Evolutionary conservation across 35 echinoderm and acorn worm genomes (phyloP).

Genomic region (Apostichopus japonicus): DNA sequence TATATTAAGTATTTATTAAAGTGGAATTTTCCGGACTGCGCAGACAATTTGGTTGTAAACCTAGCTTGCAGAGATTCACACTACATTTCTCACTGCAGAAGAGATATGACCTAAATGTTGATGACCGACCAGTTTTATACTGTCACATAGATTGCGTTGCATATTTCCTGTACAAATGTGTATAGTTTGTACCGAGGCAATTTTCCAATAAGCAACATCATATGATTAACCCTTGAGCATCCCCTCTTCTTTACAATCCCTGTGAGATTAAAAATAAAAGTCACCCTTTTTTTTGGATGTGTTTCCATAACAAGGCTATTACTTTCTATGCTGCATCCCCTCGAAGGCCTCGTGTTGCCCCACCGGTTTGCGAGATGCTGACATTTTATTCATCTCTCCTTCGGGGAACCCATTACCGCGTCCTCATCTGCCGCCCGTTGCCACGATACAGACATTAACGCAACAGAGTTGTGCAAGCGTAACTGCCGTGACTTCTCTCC

Average conservation of each 20-base stretch:
- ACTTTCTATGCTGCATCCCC: background rate
- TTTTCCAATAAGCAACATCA: too few relatives aligned
- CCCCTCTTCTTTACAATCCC: background rate
- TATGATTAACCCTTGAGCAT: background rate
- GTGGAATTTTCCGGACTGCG: too few relatives aligned
- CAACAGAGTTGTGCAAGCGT: slow-evolving; percentile 14
- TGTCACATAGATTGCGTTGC: too few relatives aligned
- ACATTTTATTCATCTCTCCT: slow-evolving; percentile 15
- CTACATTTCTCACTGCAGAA: background rate
- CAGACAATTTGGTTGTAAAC: too few relatives aligned
- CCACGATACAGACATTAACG: slow-evolving; percentile 11
- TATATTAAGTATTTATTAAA: too few relatives aligned
- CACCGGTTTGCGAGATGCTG: slow-evolving; percentile 29
- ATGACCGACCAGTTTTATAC: background rate
- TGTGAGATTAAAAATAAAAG: background rate
- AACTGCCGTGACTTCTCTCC: background rate
- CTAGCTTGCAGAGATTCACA: too few relatives aligned
- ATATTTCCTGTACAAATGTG: too few relatives aligned
- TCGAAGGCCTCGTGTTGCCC: background rate
- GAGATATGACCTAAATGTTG: background rate
- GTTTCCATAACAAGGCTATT: background rate
- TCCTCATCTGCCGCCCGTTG: slow-evolving; percentile 2
- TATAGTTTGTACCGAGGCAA: too few relatives aligned
- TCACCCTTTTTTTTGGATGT: background rate
- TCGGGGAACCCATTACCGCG: background rate